Base-by-base conservation (phyloP, 2,888 invertebrate genomes). In the Drosophila silvestris region DNA sequence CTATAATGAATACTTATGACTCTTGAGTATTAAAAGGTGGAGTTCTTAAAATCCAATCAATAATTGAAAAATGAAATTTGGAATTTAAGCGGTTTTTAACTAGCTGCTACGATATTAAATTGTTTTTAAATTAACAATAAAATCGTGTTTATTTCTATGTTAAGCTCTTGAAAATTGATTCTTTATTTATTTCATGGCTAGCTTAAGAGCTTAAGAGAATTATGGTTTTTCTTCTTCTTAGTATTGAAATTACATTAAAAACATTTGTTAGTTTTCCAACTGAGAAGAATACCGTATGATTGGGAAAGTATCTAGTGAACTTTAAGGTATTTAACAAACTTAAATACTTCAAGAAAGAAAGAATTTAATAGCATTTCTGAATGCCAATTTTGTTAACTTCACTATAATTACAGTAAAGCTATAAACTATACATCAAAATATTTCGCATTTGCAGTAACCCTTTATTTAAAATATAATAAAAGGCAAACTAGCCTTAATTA, bases 41-140 rank as follows among this genome's bases (percentile, higher is more conserved):
- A 41, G 33, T 32, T 66, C 74, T 33, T 67, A 35, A 57, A 26
- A 52, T 69, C 56, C 50, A 58, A 52, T 52, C 14, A 30, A 54
- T 70, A 70, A 80, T 64, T 70, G 63, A 80, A 65, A 70, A 60
- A 51, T 47, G 28, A 51, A 28, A 56, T 14, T 39, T 10, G 22
- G 3, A 1, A 10, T 32, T 33, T 39, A 68, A 68, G 50, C 50
- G 39, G 10, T 14, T 68, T 51, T 39, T 41, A 56, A 39, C 22
- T 35, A 65, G 30, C 16, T 52, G 47, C 6, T 22, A 19, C 37
- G 10, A 32, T 62, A 65, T 51, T 33, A 51, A 41, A 41, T 65
- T 59, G 28, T 41, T 59, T 57, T 61, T 2, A 51, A 37, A 58
- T 19, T 14, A 51, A 32, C 37, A 70, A 59, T 54, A 22, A 32